Conservation (phyloP, 2,113 vertebrate genomes). For the Malurus melanocephalus region DNA sequence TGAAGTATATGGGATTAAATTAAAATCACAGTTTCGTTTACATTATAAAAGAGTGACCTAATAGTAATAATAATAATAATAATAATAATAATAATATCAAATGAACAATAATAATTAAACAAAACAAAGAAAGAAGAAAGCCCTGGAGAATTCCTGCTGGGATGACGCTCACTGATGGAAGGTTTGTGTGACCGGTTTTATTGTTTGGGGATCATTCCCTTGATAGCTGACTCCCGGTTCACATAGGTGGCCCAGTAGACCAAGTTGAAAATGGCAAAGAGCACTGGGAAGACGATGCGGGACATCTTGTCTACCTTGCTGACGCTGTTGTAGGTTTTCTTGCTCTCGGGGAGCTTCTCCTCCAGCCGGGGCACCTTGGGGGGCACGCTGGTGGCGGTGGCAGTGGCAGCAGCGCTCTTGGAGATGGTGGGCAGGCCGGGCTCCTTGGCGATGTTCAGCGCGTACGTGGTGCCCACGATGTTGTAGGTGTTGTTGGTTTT, state of each 20-base stretch:
- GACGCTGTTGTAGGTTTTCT: conserved; percentile 97
- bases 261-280: conserved; percentile 98
- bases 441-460: conserved; percentile 91
- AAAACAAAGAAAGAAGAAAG: conserved; percentile 25
- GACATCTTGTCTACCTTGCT: conserved; percentile 99
- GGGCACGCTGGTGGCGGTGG: conserved; percentile 58
- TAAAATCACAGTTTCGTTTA: conserved; percentile 50
- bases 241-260: conserved; percentile 98
- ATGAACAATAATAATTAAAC: conserved; percentile 24
- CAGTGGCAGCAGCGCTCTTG: conserved; percentile 80
- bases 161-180: conserved; percentile 61
- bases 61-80: neutral
- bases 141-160: conserved; percentile 46
- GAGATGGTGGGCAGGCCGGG: conserved; percentile 89
- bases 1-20: neutral
- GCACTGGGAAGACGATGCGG: conserved; percentile 95
- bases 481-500: conserved; percentile 97
- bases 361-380: conserved; percentile 81
- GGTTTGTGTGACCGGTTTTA: conserved; percentile 65
- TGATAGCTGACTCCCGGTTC: conserved; percentile 93
- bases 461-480: conserved; percentile 96
- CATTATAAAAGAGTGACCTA: conserved; percentile 19
- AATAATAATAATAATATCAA: conserved; percentile 2
- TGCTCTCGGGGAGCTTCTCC: conserved; percentile 87
- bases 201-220: conserved; percentile 90